phyloP scores from a whole-genome alignment of 2,797 vertebrate species.

The Notamacropus eugenii region DNA sequence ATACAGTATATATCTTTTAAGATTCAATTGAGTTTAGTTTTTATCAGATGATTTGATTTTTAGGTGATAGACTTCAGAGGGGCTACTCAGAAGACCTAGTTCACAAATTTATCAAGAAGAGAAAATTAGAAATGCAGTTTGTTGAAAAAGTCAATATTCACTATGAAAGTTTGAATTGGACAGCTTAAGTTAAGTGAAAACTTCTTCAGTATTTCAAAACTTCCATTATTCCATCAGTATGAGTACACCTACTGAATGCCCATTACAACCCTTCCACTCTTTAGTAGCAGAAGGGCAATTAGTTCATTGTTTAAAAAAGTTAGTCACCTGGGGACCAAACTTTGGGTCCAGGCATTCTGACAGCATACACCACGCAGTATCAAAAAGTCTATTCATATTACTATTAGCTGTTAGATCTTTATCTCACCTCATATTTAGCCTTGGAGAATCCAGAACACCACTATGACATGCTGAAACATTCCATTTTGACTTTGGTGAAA shows the following conservation, averaged over 20 bases:
- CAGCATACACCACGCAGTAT: background rate
- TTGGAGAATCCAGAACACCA: background rate
- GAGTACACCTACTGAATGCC: background rate
- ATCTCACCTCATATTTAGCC: background rate
- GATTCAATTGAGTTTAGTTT: background rate
- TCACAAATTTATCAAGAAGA: background rate
- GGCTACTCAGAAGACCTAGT: background rate
- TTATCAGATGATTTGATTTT: background rate
- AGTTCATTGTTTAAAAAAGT: background rate
- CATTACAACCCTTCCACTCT: background rate
- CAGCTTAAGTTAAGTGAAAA: background rate
- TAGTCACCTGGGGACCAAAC: background rate
- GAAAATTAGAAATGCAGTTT: background rate
- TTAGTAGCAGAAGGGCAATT: background rate
- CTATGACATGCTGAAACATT: background rate
- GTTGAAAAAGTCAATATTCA: background rate
- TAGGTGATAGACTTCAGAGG: background rate
- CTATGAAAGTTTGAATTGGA: background rate
- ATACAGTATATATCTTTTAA: background rate
- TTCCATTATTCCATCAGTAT: background rate
- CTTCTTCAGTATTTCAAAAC: background rate
- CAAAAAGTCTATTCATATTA: background rate
- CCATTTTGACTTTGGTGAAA: background rate
- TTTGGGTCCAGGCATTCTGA: background rate
- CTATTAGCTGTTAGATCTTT: background rate